Percentiles rank a stretch among this genome's conserved stretches.
These are phyloP conservation scores for Ornithorhynchus anatinus DNA, from an alignment of 2,113 vertebrate species.

Conservation along the genomic window DNA sequence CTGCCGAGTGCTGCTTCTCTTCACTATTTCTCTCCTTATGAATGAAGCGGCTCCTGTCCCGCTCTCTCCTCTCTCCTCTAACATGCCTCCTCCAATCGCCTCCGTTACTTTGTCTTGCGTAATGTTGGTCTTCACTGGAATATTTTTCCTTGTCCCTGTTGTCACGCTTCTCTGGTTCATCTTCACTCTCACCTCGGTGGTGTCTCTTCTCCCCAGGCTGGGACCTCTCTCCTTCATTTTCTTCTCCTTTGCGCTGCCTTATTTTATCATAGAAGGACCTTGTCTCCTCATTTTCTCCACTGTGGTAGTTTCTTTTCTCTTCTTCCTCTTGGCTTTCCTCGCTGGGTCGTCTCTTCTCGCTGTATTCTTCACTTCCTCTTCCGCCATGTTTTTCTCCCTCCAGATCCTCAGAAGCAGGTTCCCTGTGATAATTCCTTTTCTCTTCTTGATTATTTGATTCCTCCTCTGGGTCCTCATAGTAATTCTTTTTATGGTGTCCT, in stretches of 20 bases:
- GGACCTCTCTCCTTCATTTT: constrained; percentile 4
- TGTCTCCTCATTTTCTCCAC: constrained; percentile 35
- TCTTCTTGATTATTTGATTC: constrained; percentile 48
- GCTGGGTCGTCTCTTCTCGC: constrained; percentile 27
- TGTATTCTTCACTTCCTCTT: constrained; percentile 44
- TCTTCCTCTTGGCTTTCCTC: constrained; percentile 54
- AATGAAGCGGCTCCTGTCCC: constrained; percentile 36
- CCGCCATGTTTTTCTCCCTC: constrained; percentile 35
- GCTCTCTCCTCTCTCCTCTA: constrained; percentile 15
- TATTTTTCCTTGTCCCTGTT: constrained; percentile 45
- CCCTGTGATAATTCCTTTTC: constrained; percentile 5
- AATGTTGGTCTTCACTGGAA: constrained; percentile 1
- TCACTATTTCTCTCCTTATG: constrained; percentile 17
- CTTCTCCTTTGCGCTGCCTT: not conserved
- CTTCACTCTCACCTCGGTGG: not conserved
- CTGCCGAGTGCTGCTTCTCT: constrained; percentile 44
- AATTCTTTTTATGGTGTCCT: constrained; percentile 26
- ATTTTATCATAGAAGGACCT: not conserved
- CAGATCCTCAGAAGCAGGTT: constrained; percentile 14
- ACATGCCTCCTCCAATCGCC: constrained; percentile 22
- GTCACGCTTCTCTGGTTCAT: constrained; percentile 11
- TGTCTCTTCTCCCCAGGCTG: not conserved
- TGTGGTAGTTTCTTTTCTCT: constrained; percentile 4
- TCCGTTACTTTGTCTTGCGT: not conserved
- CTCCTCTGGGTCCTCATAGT: constrained; percentile 32